These are phyloP conservation scores for Drosophila percnosoma DNA, from an alignment of 2,888 invertebrate species.

Conservation along the genomic window DNA sequence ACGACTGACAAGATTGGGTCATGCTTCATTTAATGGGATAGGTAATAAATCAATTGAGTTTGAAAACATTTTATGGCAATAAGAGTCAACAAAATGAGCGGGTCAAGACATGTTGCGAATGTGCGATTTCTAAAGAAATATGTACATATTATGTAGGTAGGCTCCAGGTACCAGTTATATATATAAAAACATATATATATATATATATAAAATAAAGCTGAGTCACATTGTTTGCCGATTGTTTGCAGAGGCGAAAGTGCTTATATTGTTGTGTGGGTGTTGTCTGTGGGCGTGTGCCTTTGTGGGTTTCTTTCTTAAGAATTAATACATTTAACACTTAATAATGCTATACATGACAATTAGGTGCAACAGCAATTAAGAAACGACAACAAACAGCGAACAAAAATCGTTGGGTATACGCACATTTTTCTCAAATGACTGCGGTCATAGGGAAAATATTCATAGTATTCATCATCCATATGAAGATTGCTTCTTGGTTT, in stretches of 20 bases:
- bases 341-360: slow-evolving; percentile 45
- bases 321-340: slow-evolving; percentile 27
- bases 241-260: slow-evolving; percentile 47
- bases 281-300: slow-evolving; percentile 33
- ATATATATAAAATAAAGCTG: slow-evolving; percentile 19
- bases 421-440: slow-evolving; percentile 83
- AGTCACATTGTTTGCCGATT: slow-evolving; percentile 31
- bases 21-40: slow-evolving; percentile 21
- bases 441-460: slow-evolving; percentile 82
- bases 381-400: slow-evolving; percentile 20
- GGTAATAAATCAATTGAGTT: slow-evolving; percentile 23
- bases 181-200: background rate
- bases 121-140: slow-evolving; percentile 40
- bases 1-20: slow-evolving; percentile 23
- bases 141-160: slow-evolving; percentile 3
- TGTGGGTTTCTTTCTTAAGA: slow-evolving; percentile 39
- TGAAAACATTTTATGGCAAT: slow-evolving; percentile 8
- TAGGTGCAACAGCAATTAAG: slow-evolving; percentile 39
- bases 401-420: slow-evolving; percentile 65
- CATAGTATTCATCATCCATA: slow-evolving; percentile 83
- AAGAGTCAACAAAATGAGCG: slow-evolving; percentile 25
- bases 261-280: slow-evolving; percentile 25
- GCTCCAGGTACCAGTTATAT: slow-evolving; percentile 15
- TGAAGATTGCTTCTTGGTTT: slow-evolving; percentile 27
- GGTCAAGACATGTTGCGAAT: slow-evolving; percentile 22